These are phyloP conservation scores for Amphilophus citrinellus DNA, from an alignment of 2,113 vertebrate genomes.

Conservation along the genomic window DNA sequence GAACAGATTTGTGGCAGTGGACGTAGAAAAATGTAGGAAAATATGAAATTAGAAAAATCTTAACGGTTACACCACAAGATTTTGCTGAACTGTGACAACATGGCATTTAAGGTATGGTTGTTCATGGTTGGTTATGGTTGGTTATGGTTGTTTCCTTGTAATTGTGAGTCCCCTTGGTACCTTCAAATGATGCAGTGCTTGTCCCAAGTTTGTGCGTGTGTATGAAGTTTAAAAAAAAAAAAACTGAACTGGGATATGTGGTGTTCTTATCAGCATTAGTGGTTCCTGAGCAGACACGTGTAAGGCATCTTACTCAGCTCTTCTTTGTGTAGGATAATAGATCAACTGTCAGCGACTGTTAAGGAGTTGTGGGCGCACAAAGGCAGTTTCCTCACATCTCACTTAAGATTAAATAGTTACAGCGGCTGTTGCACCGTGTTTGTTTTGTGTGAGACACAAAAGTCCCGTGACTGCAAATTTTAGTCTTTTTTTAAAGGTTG, in stretches of 20 bases:
- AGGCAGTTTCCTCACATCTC: not conserved
- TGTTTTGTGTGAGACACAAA: not conserved
- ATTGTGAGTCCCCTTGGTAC: not conserved
- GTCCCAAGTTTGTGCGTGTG: not conserved
- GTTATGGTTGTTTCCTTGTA: not conserved
- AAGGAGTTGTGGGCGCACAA: not conserved
- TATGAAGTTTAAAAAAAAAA: not conserved
- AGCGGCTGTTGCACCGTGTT: not conserved
- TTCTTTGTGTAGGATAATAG: not conserved
- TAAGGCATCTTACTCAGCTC: slow-evolving; percentile 46
- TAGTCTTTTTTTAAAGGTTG: not conserved
- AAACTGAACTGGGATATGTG: not conserved
- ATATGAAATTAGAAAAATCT: not conserved
- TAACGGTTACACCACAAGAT: not conserved
- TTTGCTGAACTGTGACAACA: not conserved
- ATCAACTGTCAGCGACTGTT: not conserved
- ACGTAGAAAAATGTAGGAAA: not conserved
- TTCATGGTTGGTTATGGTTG: not conserved
- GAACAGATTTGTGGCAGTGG: slow-evolving; percentile 19
- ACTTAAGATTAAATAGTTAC: not conserved
- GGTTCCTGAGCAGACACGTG: slow-evolving; percentile 39
- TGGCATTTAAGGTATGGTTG: not conserved
- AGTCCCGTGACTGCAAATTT: not conserved
- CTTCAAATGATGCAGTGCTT: not conserved
- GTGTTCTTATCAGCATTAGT: slow-evolving; percentile 23